These are phyloP conservation scores for Petrocephalus microphthalmus DNA, from an alignment of 2,113 vertebrate species.

Conservation along the genomic window DNA sequence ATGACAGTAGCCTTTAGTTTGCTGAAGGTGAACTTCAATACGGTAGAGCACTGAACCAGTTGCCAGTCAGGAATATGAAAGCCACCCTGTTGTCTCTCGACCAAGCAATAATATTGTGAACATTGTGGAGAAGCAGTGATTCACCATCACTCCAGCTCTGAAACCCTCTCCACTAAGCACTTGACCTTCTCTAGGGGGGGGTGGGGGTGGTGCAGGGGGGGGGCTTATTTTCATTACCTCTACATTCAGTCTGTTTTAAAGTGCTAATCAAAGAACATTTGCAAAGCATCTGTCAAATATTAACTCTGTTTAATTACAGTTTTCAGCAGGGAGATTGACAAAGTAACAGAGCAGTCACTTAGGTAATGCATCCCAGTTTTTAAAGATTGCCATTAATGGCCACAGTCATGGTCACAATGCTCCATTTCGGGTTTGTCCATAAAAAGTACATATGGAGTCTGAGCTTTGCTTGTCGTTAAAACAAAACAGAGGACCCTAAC, in stretches of 20 bases:
- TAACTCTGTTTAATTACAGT: conserved; percentile 42
- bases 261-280: conserved; percentile 45
- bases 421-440: conserved; percentile 1
- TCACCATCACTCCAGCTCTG: conserved; percentile 40
- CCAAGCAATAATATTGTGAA: conserved; percentile 46
- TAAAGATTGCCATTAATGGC: conserved; percentile 38
- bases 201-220: conserved; percentile 8
- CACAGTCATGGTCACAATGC: conserved; percentile 28
- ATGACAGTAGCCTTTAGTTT: neutral
- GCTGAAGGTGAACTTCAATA: conserved; percentile 39
- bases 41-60: conserved; percentile 41
- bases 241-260: conserved; percentile 42
- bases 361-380: conserved; percentile 35
- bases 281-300: conserved; percentile 45
- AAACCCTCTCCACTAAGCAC: conserved; percentile 40
- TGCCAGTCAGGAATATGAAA: conserved; percentile 54
- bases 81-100: conserved; percentile 48
- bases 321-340: conserved; percentile 37
- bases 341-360: conserved; percentile 40
- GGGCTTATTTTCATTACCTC: conserved; percentile 46
- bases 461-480: neutral
- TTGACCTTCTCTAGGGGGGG: conserved; percentile 44
- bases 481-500: neutral
- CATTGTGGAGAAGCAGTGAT: conserved; percentile 46
- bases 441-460: neutral